Evolutionary conservation across 2,113 vertebrate species (phyloP).

Genomic region (Hydrochoerus hydrochaeris): DNA sequence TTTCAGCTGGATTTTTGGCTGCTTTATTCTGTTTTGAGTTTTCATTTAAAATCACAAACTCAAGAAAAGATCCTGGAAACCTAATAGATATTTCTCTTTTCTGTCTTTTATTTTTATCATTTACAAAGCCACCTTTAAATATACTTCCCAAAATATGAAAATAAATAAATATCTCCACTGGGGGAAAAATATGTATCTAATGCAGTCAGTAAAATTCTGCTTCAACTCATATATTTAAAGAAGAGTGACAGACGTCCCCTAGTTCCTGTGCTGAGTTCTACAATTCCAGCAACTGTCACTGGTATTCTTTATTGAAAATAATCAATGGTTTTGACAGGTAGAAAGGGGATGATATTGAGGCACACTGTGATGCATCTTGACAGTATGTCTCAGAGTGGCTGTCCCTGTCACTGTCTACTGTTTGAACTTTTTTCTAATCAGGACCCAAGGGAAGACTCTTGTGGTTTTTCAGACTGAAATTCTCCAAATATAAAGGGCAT

Average conservation of each 20-base stretch:
- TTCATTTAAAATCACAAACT: slow-evolving; percentile 17
- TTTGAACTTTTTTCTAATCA: slow-evolving; percentile 77
- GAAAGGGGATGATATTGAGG: slow-evolving; percentile 72
- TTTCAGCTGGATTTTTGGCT: neutral
- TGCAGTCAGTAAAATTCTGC: slow-evolving; percentile 48
- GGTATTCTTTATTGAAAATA: slow-evolving; percentile 84
- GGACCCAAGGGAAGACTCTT: slow-evolving; percentile 65
- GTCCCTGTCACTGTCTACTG: slow-evolving; percentile 75
- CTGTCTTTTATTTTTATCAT: slow-evolving; percentile 72
- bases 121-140: slow-evolving; percentile 69
- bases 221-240: slow-evolving; percentile 81
- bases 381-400: slow-evolving; percentile 80
- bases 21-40: neutral
- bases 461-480: slow-evolving; percentile 60
- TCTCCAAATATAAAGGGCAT: slow-evolving; percentile 65
- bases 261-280: slow-evolving; percentile 70
- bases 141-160: neutral
- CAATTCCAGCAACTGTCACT: slow-evolving; percentile 82
- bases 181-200: slow-evolving; percentile 29
- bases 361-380: slow-evolving; percentile 82
- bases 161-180: too few relatives aligned
- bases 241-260: slow-evolving; percentile 78
- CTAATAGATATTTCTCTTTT: slow-evolving; percentile 66
- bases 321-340: slow-evolving; percentile 85
- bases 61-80: neutral